A percentile compares a stretch with the other conserved stretches of the same genome.
phyloP scores from a whole-genome alignment of 2,797 vertebrate genomes.

The Smutsia gigantea region DNA sequence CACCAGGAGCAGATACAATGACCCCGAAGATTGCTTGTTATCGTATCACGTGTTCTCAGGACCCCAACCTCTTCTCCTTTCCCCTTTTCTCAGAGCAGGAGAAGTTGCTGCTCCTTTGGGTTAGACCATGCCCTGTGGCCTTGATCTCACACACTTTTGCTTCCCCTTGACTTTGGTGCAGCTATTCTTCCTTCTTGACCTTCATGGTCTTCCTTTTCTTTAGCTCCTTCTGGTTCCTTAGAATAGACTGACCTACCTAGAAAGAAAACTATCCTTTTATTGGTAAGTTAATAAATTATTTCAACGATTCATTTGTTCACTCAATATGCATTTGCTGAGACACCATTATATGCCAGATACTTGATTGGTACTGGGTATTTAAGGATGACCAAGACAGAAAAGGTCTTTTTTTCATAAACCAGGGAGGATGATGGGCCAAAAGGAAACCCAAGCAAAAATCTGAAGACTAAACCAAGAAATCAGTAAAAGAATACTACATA shows the following conservation, averaged over 20 bases:
- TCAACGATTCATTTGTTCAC: not conserved
- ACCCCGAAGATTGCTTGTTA: not conserved
- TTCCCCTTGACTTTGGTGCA: not conserved
- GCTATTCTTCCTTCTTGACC: no score
- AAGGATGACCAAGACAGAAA: not conserved
- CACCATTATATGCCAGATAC: not conserved
- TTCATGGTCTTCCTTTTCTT: not conserved
- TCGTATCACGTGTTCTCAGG: not conserved
- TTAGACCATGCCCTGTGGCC: no score
- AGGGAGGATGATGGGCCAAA: not conserved
- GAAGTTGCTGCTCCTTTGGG: not conserved
- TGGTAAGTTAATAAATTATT: not conserved
- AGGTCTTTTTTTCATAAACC: not conserved
- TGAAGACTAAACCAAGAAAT: not conserved
- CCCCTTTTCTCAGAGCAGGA: not conserved
- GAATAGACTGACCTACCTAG: not conserved
- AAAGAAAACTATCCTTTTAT: not conserved
- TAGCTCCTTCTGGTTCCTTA: not conserved
- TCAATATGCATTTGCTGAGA: not conserved
- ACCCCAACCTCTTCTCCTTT: not conserved
- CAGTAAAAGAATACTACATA: not conserved
- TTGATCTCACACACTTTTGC: not conserved
- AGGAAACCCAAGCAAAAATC: not conserved
- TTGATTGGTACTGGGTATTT: not conserved
- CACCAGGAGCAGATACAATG: not conserved